Base-by-base conservation (phyloP, 2,888 invertebrate genomes). In the Lacanobia wlatinum region DNA sequence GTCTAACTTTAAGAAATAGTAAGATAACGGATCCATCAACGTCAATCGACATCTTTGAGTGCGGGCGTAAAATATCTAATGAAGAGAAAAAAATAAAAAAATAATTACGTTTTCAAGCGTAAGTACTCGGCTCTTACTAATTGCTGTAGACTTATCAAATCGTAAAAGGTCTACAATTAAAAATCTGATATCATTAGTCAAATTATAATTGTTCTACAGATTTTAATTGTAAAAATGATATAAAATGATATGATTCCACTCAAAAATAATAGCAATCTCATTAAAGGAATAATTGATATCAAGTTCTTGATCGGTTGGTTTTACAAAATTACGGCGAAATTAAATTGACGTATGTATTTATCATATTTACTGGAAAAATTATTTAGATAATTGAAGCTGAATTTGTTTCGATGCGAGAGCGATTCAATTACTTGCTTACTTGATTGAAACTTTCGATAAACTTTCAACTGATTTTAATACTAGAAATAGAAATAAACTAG, bases 181-280 rank as follows among this genome's bases (percentile, higher is more conserved):
- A 78, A 84, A 84, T 80, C 53, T 62, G 71, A 61, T 58, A 69
- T 73, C 75, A 84, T 87, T 85, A 86, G 60, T 72, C 58, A 69
- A 83, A 85, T 73, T 70, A 73, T 73, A 76, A 76, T 74, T 63
- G 64, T 63, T 70, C 53, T 16, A 40, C 56, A n/a, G 48, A 52
- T 67, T 70, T 76, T 73, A 79, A 83, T 75, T 72, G 59, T 60
- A 60, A 68, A 67, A 82, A 73, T 84, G 10, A 70, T 80, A 55
- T 77, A 55, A 67, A 77, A 67, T 68, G 10, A 79, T 67, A 62
- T 70, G 69, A 85, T 64, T 76, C 75, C 73, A 87, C 72, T 85
- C 70, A 67, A 76, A 84, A 78, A 68, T 77, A 84, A 85, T 73
- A 65, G 46, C 68, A 48, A 65, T 70, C 67, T 80, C 82, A 75